Conservation (phyloP, 2,888 invertebrate species). For the Plagiodera versicolora region DNA sequence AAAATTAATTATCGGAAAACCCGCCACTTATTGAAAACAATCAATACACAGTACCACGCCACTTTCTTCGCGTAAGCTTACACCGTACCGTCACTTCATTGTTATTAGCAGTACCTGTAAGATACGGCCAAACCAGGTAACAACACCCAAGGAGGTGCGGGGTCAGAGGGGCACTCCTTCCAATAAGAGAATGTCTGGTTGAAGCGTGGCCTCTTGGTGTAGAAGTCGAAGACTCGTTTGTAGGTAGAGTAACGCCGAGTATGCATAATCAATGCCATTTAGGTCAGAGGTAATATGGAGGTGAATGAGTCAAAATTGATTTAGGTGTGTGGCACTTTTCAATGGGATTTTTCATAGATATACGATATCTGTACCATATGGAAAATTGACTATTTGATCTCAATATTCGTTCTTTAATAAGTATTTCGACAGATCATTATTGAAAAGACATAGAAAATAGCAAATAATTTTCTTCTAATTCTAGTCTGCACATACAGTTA, state of each 20-base stretch:
- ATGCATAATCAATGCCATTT: neutral
- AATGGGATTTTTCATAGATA: too few species aligned
- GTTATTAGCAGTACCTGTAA: slow-evolving; percentile 35
- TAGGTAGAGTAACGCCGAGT: neutral
- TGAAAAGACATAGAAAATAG: too few species aligned
- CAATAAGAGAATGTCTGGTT: neutral
- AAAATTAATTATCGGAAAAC: slow-evolving; percentile 7
- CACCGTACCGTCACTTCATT: slow-evolving; percentile 33
- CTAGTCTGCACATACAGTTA: too few species aligned
- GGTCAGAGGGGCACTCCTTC: neutral
- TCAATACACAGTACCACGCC: neutral
- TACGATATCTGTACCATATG: too few species aligned
- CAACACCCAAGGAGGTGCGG: neutral
- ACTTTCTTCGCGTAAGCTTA: neutral
- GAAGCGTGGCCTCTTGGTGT: neutral
- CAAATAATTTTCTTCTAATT: too few species aligned
- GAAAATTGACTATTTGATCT: too few species aligned
- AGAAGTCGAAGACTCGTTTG: neutral
- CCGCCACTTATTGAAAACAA: neutral
- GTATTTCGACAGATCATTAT: too few species aligned
- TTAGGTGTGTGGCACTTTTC: neutral
- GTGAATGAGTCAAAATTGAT: neutral
- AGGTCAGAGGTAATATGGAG: neutral
- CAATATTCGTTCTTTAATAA: too few species aligned
- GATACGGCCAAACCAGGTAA: slow-evolving; percentile 30